Evolutionary conservation across 2,113 vertebrate species (phyloP), one percentile per base, ranked within the genome.

Genomic region (Microtus richardsoni): DNA sequence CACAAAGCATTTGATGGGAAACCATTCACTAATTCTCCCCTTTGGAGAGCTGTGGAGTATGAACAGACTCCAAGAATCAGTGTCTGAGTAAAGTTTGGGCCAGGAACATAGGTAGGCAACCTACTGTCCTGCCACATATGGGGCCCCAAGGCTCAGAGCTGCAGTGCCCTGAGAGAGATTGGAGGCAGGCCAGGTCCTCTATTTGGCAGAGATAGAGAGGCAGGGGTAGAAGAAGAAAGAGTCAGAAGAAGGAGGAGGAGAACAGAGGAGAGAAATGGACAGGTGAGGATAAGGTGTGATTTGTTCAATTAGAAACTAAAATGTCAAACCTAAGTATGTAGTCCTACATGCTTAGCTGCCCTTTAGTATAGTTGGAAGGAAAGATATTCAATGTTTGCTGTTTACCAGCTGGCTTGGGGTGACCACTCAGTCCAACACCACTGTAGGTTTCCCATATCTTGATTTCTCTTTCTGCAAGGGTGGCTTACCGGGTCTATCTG

Each of bases 311-410:
- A 96, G 58, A 68, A 92, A 73, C 17, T 60, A 52, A 85, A 93
- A 93, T 84, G 62, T 91, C 95, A 89, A 93, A 85, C 66, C 94
- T 54, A 82, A 79, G 47, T 39, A 97, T 52, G 36, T 28, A 33
- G 41, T 58, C 17, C 54, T 58, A 58, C 54, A 58, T 19, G 54
- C 54, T 21, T 58, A 92, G 49, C 88, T 68, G 28, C 83, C 89
- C 96, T 96, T 88, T 89, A 96, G 54, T 60, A 83, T 91, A 87
- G 94, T 86, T 92, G 73, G 44, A 71, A 71, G 92, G 74, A 11
- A 77, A 95, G 75, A 89, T 60, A 83, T 79, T 11, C 74, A 91
- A 71, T 70, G 47, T 83, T 94, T 85, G 24, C 71, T 49, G 41
- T 83, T 41, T 90, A 24, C 28, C 75, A 64, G 54, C 30, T 70